A percentile compares a stretch with the other conserved stretches of the same genome.
These are phyloP conservation scores for Spondyliosoma cantharus DNA, from an alignment of 2,797 vertebrate genomes.

Conservation along the genomic window DNA sequence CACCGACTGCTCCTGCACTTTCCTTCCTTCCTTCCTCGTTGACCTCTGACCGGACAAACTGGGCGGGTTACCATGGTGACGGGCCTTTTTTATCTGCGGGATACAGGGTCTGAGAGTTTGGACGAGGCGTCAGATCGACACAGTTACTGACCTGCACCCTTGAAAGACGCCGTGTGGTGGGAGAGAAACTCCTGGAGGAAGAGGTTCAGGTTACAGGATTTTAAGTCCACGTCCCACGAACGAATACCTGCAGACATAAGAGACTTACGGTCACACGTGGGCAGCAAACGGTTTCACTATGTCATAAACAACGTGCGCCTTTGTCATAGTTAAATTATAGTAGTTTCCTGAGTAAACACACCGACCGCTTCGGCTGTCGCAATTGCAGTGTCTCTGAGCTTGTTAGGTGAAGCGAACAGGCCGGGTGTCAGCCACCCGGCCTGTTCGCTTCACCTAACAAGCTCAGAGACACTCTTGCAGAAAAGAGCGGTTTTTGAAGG, in stretches of 20 bases:
- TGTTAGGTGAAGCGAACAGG: no score
- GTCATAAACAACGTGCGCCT: not conserved
- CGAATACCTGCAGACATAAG: constrained; percentile 83
- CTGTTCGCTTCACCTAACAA: no score
- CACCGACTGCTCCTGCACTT: constrained; percentile 49
- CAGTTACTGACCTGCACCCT: constrained; percentile 80
- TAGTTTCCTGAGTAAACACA: no score
- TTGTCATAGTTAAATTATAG: no score
- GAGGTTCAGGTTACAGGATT: constrained; percentile 88
- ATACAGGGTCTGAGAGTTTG: constrained; percentile 9
- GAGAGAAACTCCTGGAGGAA: constrained; percentile 92
- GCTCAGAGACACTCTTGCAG: no score
- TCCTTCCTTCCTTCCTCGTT: constrained; percentile 78
- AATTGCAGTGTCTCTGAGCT: no score
- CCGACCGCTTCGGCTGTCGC: no score
- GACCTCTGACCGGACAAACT: constrained; percentile 42
- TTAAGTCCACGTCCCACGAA: constrained; percentile 91
- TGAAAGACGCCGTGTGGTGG: constrained; percentile 89
- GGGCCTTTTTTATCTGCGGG: not conserved
- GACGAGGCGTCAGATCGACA: not conserved
- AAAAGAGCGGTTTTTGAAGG: no score
- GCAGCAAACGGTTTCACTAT: not conserved
- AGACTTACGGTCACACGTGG: not conserved
- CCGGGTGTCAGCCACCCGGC: no score
- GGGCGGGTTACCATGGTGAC: constrained; percentile 53